Evolutionary conservation across 2,888 invertebrate species (phyloP), one percentile per base, ranked within the genome.

Genomic region (Emmelina monodactyla): DNA sequence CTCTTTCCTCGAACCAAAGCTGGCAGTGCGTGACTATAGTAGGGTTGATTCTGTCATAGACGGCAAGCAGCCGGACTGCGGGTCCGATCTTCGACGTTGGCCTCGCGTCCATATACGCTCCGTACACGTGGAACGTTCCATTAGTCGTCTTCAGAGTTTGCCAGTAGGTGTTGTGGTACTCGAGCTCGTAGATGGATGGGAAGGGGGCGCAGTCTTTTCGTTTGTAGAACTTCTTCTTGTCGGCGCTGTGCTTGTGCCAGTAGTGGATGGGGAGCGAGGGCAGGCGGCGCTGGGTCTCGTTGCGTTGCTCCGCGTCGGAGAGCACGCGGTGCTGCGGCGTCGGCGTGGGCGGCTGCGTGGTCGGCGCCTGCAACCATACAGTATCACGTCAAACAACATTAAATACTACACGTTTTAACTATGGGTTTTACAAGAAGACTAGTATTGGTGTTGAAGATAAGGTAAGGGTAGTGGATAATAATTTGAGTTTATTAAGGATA

Each of bases 141-240:
- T 93, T 91, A 25, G 85, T 83, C 4, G 91, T 87, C 47, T 85
- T 85, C 59, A 94, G 61, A 32, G 89, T 91, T 72, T 95, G 95
- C 95, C 95, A 95, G 67, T 94, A 94, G 35, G 92, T 86, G 62
- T 95, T 95, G 72, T 94, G 94, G 76, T 93, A 95, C 63, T 95
- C 92, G 43, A 95, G 78, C 55, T 95, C 95, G 68, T 91, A 94
- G 47, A 94, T 88, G 39, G 88, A 91, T 1, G 95, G 95, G 63
- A 92, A 92, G 46, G 88, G 87, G 38, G 92, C 91, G 71, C 93
- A 93, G 39, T 86, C 86, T 49, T 85, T 85, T 64, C 88, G 89
- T 56, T 83, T 84, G 54, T 65, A 65, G 50, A 62, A 79, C 40
- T 86, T 83, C 46, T 87, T 85, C 64, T 89, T 89, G 59, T 90